A percentile compares a stretch with the other conserved stretches of the same genome.
These are phyloP conservation scores for Epinotia nisella DNA, from an alignment of 2,888 invertebrate species.

Conservation along the genomic window DNA sequence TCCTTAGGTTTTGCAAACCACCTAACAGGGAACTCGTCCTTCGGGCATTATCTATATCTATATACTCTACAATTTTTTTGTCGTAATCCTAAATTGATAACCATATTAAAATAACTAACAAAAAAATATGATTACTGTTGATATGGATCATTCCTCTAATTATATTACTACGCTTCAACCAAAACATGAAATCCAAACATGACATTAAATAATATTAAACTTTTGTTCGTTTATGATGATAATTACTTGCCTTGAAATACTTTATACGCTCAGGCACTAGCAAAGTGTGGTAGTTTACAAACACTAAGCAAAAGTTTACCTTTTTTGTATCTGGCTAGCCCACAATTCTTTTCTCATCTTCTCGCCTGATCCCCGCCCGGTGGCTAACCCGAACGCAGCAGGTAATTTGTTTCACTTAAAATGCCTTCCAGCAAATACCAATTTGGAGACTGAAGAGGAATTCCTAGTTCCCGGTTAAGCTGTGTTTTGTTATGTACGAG, in stretches of 20 bases:
- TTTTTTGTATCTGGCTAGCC: constrained; percentile 50
- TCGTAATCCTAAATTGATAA: too few species aligned
- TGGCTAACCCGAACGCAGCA: constrained; percentile 64
- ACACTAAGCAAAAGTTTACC: constrained; percentile 5
- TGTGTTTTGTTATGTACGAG: constrained; percentile 39
- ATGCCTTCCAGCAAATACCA: constrained; percentile 65
- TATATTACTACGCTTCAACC: too few species aligned
- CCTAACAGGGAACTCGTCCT: too few species aligned
- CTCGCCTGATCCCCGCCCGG: constrained; percentile 63
- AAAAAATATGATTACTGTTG: too few species aligned
- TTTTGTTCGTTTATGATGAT: too few species aligned
- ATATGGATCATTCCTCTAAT: too few species aligned
- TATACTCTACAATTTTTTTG: too few species aligned
- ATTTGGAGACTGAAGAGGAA: constrained; percentile 55
- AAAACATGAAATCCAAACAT: too few species aligned
- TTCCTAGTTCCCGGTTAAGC: constrained; percentile 46
- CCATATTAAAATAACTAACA: too few species aligned
- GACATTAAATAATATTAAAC: too few species aligned
- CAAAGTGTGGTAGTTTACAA: neutral
- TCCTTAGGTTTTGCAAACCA: too few species aligned
- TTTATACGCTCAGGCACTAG: neutral
- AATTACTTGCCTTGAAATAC: neutral
- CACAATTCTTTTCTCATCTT: constrained; percentile 75
- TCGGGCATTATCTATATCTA: too few species aligned
- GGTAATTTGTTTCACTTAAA: constrained; percentile 71